Evolutionary conservation across 2,113 vertebrate genomes (phyloP), one percentile per base, ranked within the genome.

Genomic region (Spermophilus dauricus): DNA sequence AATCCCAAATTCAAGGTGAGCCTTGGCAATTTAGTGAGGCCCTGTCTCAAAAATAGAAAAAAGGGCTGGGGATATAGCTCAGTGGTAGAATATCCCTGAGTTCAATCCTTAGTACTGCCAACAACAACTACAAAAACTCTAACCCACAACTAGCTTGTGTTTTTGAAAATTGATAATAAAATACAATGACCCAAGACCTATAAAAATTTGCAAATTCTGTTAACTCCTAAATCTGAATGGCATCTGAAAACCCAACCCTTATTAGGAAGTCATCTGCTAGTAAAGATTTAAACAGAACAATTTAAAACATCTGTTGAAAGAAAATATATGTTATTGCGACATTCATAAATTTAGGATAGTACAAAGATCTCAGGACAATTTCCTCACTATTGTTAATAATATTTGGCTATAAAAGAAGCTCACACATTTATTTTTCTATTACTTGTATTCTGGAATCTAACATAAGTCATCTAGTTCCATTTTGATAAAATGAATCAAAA

Each of bases 101-200:
- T 70, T 16, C 34, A n/a, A 30, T 70, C 67, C 14, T n/a, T 18
- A 70, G 67, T 70, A n/a, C 67, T n/a, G 7, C 34, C 16, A 70
- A 70, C 34, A 70, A 70, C 32, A 69, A 70, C 34, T 34, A n/a
- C 16, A 70, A 70, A 91, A 97, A 56, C 20, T 20, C 3, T 30
- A 61, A 85, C 26, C 20, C 24, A 76, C 28, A 91, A 5, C 28
- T 81, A 39, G 45, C 4, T 63, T 69, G 42, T 90, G 20, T 86
- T 88, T 87, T 90, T 94, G 73, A 94, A 95, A 88, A 82, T 72
- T 93, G 34, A 45, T 75, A 78, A 95, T 56, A 97, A 45, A 94
- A 94, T 5, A 80, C 13, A 88, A 93, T 88, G 34, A 91, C 58
- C 45, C 53, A 76, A 45, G 65, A 90, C 63, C 63, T 83, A 85